A percentile compares a stretch with the other conserved stretches of the same genome.
Evolutionary conservation across 2,888 invertebrate genomes (phyloP).

Genomic region (Drosophila fulvimacula): DNA sequence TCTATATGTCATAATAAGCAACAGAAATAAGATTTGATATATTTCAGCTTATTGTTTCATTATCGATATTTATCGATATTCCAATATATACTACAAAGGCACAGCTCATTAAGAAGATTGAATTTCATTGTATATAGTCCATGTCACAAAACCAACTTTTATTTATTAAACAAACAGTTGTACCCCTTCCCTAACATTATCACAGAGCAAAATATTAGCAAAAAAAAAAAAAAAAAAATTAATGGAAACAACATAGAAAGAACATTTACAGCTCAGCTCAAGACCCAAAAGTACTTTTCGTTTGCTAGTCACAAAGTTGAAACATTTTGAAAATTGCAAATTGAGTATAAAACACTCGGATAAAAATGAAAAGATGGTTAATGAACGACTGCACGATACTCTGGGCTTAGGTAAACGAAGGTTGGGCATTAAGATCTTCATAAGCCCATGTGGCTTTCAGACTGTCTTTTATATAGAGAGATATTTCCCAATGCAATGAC

Average conservation of each 20-base stretch:
- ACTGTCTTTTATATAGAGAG: too few species aligned
- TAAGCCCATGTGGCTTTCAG: not conserved
- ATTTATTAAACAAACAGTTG: not conserved
- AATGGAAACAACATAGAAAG: slow-evolving; percentile 10
- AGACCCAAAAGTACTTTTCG: not conserved
- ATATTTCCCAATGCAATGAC: not conserved
- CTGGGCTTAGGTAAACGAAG: not conserved
- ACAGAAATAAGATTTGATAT: not conserved
- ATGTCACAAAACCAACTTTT: not conserved
- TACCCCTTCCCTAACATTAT: not conserved
- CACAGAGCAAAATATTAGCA: not conserved
- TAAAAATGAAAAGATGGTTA: not conserved
- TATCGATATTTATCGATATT: not conserved
- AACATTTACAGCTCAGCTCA: slow-evolving; percentile 14
- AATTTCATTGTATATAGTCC: not conserved
- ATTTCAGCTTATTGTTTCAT: not conserved
- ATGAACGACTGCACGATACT: not conserved
- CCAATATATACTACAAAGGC: not conserved
- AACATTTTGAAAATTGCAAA: slow-evolving; percentile 62
- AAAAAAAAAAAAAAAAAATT: slow-evolving; percentile 23
- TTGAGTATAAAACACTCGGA: slow-evolving; percentile 51
- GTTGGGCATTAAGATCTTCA: rapidly evolving
- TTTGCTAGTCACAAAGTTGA: slow-evolving; percentile 21
- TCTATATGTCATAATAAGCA: too few species aligned
- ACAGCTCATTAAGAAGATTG: not conserved